Evolutionary conservation across 1,140 invertebrate species (phyloP), one percentile per base, ranked within the genome.

Genomic region (Plectrocnemia conspersa): DNA sequence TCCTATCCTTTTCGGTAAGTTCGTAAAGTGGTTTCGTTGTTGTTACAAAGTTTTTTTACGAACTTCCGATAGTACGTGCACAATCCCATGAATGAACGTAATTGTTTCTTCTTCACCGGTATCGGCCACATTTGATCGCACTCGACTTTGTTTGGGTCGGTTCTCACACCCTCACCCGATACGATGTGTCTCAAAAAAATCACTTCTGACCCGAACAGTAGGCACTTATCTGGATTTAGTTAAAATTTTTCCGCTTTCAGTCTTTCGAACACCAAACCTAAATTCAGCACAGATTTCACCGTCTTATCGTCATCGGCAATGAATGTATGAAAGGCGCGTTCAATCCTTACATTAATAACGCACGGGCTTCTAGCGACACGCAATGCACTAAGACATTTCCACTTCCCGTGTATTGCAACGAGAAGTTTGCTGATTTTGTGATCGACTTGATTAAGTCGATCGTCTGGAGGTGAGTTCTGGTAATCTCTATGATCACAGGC

Each of bases 1-100:
- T n/a, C 2, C n/a, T n/a, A 25, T 19, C 18, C 22, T 56, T 27
- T 36, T 55, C 57, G 1, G 41, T 57, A 1, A 62, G 33, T 38
- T 36, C 15, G 52, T 63, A 29, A 7, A 66, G 22, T 2, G 65
- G 64, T 27, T 57, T 58, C 15, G 61, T 55, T 16, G 59, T 61
- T 19, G 47, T 42, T 1, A 58, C 59, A 49, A 65, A 68, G 15
- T 54, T 36, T 10, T n/a, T 36, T 16, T 2, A 65, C 56, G 44
- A 64, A 67, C 7, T 62, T 9, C 5, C 62, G 32, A 38, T 66
- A 68, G 35, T 64, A 67, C 10, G 64, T 61, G 7, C 64, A 62
- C 7, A 67, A 46, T 15, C 64, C 63, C 6, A 65, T 23, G 32
- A 68, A 67, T 47, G 54, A 54, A 18, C 56, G 27, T 7, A 66